Evolutionary conservation across 2,888 invertebrate species (phyloP).

Genomic region (Cantharis rustica): DNA sequence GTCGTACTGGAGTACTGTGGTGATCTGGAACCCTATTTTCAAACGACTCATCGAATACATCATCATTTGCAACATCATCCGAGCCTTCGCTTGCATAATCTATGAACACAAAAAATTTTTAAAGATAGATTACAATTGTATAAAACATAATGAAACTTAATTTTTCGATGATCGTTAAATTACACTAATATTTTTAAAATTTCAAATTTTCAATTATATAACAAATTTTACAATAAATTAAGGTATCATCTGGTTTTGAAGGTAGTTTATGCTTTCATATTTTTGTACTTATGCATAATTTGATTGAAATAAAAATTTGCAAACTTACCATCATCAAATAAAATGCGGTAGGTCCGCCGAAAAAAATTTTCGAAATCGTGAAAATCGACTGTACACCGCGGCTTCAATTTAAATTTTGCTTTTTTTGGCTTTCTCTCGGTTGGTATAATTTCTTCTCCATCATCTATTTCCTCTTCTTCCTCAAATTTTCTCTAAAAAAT

Average conservation of each 20-base stretch:
- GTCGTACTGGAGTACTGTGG: background rate
- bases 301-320: background rate
- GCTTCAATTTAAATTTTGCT: constrained; percentile 15
- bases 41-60: background rate
- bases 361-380: constrained; percentile 41
- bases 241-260: too few species aligned
- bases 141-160: too few species aligned
- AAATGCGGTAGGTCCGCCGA: constrained; percentile 38
- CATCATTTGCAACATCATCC: background rate
- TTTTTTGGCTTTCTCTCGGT: background rate
- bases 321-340: constrained; percentile 40
- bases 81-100: background rate
- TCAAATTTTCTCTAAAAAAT: background rate
- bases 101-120: background rate
- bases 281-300: background rate
- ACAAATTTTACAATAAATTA: too few species aligned
- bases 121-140: background rate
- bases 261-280: background rate
- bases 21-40: background rate
- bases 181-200: too few species aligned
- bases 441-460: background rate
- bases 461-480: background rate
- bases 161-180: too few species aligned
- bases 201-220: too few species aligned
- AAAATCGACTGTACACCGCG: constrained; percentile 28